phyloP scores from a whole-genome alignment of 2,797 vertebrate species.

The Myiotriccus ornatus region DNA sequence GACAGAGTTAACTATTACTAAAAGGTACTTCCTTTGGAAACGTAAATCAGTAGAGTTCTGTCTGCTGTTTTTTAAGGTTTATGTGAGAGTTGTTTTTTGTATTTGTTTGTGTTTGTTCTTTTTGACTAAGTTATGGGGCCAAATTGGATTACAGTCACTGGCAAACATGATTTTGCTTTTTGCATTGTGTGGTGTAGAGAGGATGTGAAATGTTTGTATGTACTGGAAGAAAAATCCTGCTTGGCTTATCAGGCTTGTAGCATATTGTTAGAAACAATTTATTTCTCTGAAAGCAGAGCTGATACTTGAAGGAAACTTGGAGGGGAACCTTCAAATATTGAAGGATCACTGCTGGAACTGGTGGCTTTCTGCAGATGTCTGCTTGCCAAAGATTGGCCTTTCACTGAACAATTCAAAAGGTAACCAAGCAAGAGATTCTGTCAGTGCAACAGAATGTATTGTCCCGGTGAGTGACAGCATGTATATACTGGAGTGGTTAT shows the following conservation, averaged over 20 bases:
- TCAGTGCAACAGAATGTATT: not conserved
- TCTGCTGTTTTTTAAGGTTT: not conserved
- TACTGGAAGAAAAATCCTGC: not conserved
- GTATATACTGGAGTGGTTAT: not conserved
- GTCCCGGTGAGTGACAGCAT: not conserved
- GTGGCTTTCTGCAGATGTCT: not conserved
- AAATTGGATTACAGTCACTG: not conserved
- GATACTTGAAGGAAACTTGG: not conserved
- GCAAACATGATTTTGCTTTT: not conserved
- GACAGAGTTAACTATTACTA: not conserved
- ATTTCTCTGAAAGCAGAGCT: not conserved
- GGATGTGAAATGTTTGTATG: not conserved
- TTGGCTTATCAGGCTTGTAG: not conserved
- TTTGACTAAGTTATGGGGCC: not conserved
- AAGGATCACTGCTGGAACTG: not conserved
- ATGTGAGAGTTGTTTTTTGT: not conserved
- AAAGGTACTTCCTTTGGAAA: constrained; percentile 26
- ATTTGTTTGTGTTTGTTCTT: not conserved
- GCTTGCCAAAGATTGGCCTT: not conserved
- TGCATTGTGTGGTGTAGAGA: not conserved
- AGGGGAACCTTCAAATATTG: not conserved
- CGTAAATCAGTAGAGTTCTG: not conserved
- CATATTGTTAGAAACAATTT: not conserved
- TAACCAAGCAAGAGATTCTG: not conserved
- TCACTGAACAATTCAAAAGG: not conserved